phyloP scores from a whole-genome alignment of 1,140 invertebrate genomes.

The Drosophila jambulina region DNA sequence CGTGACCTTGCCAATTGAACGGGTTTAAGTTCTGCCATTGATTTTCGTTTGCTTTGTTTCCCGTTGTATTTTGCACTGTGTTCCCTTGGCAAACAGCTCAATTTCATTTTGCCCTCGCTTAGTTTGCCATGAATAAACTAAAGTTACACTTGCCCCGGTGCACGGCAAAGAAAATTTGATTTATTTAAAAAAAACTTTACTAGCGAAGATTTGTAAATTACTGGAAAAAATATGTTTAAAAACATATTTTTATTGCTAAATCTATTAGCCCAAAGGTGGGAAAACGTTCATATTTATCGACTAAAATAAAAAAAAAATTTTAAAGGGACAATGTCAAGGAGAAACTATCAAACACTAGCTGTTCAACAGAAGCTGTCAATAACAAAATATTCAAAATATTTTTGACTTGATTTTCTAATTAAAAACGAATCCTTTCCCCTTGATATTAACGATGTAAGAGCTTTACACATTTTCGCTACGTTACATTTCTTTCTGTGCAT shows the following conservation, averaged over 20 bases:
- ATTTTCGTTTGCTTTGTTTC: slow-evolving; percentile 74
- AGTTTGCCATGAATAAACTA: slow-evolving; percentile 67
- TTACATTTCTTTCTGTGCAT: not conserved
- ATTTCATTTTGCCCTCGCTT: slow-evolving; percentile 64
- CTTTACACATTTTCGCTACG: not conserved
- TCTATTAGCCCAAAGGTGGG: not conserved
- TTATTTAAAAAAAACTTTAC: no score
- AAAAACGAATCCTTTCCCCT: not conserved
- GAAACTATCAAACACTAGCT: no score
- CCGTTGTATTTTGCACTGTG: slow-evolving; percentile 61
- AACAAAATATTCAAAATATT: not conserved
- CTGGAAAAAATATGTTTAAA: no score
- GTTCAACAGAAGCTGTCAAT: no score
- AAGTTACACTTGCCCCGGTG: slow-evolving; percentile 23
- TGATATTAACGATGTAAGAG: not conserved
- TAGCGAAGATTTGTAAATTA: rapidly evolving
- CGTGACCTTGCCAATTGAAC: slow-evolving; percentile 70
- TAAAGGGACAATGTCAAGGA: no score
- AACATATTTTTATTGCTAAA: not conserved
- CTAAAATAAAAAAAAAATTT: not conserved
- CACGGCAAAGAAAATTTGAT: not conserved
- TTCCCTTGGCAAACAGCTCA: slow-evolving; percentile 70
- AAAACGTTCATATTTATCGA: not conserved
- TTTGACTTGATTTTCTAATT: not conserved
- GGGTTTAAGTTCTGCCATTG: slow-evolving; percentile 66